Evolutionary conservation across 2,797 vertebrate genomes (phyloP), one percentile per base, ranked within the genome.

Genomic region (Rachycentron canadum): DNA sequence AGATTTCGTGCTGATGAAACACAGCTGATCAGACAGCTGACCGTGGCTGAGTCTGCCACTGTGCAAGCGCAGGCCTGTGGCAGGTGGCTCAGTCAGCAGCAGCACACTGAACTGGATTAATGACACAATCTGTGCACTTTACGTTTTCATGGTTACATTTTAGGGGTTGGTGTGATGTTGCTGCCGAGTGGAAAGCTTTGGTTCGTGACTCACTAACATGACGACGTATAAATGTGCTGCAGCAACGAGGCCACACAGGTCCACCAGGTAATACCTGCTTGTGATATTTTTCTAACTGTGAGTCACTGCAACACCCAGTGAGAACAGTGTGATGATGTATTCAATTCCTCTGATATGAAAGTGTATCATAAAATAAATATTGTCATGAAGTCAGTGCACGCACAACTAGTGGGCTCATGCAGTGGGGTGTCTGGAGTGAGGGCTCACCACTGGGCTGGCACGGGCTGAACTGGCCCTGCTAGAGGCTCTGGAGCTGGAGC

Each of bases 361-460:
- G 12, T n/a, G n/a, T 57, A 36, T 41, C 4, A 26, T 41, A 43
- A 32, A 30, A 28, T 28, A 61, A 40, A 60, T 21, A n/a, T 12
- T 30, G n/a, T 16, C 34, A 17, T 4, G 47, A 69, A 7, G 41
- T 16, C 0, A 41, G 50, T 76, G 30, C 57, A 16, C 9, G 38
- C 14, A 32, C 32, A 32, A 32, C 32, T 3, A 41, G 12, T 4
- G 49, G 34, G 19, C 59, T 66, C 21, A 34, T 26, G 23, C 7
- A 43, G 34, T 9, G 17, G 41, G 5, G 47, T 63, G 59, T 60
- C 12, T 72, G 75, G 38, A 14, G 21, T 23, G 69, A 11, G 11
- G 69, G 81, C 98, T 99, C 96, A 99, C 98, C 98, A 98, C 97
- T 34, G 97, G 97, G 89, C 98, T 99, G 93, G 96, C 90, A 8